A percentile compares a stretch with the other conserved stretches of the same genome.
phyloP scores from a whole-genome alignment of 2,888 invertebrate species.

The Parnassius apollo region DNA sequence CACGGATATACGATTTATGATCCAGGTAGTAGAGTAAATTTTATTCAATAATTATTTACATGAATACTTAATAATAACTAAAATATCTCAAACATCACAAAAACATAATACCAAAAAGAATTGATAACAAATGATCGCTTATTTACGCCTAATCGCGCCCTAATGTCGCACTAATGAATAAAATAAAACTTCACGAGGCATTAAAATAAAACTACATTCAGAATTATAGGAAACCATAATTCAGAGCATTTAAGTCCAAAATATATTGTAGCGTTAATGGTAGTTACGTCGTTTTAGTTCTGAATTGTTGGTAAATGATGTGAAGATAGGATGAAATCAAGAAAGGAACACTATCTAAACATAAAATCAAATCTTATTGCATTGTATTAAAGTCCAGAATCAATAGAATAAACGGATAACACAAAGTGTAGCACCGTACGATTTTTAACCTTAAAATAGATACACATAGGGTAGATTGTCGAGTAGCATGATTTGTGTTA shows the following conservation, averaged over 20 bases:
- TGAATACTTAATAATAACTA: too few species aligned
- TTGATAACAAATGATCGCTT: slow-evolving; percentile 39
- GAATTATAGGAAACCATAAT: slow-evolving; percentile 1
- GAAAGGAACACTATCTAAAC: slow-evolving; percentile 44
- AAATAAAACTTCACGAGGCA: slow-evolving; percentile 45
- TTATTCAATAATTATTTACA: too few species aligned
- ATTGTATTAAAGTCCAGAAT: slow-evolving; percentile 33
- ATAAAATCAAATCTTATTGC: slow-evolving; percentile 30
- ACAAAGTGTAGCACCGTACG: slow-evolving; percentile 20
- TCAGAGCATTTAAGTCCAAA: slow-evolving; percentile 28
- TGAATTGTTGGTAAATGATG: slow-evolving; percentile 52
- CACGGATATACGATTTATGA: too few species aligned
- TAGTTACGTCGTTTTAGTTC: slow-evolving; percentile 40
- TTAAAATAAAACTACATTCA: background rate
- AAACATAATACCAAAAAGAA: background rate
- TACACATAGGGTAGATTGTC: slow-evolving; percentile 45
- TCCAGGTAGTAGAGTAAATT: too few species aligned
- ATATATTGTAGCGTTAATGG: slow-evolving; percentile 24
- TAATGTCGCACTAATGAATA: slow-evolving; percentile 60
- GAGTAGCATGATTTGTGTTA: slow-evolving; percentile 38
- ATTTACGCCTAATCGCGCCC: slow-evolving; percentile 54
- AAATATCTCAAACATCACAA: background rate
- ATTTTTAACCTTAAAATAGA: slow-evolving; percentile 38
- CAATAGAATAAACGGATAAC: slow-evolving; percentile 1
- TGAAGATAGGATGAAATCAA: slow-evolving; percentile 65